Conservation (phyloP, 1,140 invertebrate species). For the Cylas formicarius region DNA sequence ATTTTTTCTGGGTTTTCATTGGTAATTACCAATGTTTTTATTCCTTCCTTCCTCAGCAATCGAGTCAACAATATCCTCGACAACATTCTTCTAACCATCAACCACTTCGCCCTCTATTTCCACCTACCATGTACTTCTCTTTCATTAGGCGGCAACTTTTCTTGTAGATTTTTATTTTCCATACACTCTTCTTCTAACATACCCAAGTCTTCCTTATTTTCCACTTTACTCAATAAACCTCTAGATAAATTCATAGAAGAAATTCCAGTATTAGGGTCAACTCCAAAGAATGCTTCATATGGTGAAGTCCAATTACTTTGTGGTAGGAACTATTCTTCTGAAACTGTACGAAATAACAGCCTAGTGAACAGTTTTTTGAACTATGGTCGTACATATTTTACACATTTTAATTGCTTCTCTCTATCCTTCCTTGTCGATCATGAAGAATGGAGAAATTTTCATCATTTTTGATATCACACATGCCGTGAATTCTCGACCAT, state of each 20-base stretch:
- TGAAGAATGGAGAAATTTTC: constrained; percentile 23
- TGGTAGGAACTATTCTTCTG: constrained; percentile 35
- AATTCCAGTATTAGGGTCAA: constrained; percentile 19
- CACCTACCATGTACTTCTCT: too few relatives aligned
- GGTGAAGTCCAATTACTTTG: constrained; percentile 28
- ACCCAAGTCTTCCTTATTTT: neutral
- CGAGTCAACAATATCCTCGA: too few relatives aligned
- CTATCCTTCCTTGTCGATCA: constrained; percentile 25
- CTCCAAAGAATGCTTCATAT: constrained; percentile 35
- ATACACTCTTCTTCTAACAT: too few relatives aligned
- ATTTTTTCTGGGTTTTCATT: too few relatives aligned
- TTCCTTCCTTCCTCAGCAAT: too few relatives aligned
- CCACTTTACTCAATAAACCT: neutral
- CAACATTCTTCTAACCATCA: too few relatives aligned
- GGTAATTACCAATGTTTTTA: too few relatives aligned
- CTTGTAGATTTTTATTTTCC: too few relatives aligned
- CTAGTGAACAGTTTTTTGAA: constrained; percentile 20
- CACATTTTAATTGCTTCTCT: constrained; percentile 7
- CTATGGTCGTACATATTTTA: constrained; percentile 10
- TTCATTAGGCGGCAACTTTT: neutral
- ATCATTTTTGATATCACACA: constrained; percentile 23
- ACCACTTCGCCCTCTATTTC: too few relatives aligned
- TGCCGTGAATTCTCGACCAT: constrained; percentile 25
- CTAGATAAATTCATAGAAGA: constrained; percentile 7
- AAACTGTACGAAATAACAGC: constrained; percentile 27